Base-by-base conservation (phyloP, 1,140 invertebrate genomes). In the Micrasema minimum region DNA sequence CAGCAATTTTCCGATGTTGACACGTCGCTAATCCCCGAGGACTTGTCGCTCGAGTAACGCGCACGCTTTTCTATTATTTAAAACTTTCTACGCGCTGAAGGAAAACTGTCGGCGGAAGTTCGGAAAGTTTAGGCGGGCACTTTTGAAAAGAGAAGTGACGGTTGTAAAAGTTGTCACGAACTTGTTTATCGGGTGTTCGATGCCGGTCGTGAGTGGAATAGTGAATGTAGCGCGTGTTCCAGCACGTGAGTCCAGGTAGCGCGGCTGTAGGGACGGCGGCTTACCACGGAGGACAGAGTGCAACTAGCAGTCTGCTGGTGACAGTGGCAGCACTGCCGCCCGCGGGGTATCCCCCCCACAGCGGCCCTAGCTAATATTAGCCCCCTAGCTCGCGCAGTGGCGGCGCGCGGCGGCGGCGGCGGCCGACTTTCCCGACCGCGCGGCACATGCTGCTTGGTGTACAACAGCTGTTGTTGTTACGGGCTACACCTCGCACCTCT, bases 301-400 rank as follows among this genome's bases (percentile, higher is more conserved):
- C 50, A 50, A 67, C 65, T 67, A 50, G 50, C 48, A 16, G 65
- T 26, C 41, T 31, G 43, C 18, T 35, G 11, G 51, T 3, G 26
- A 6, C 38, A 35, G 37, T 55, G 51, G 45, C 3, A 2, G 14
- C 16, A 5, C 43, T 62, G 31, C 35, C 22, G 12, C 64, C 23
- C 65, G 18, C 46, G 3, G 26, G 26, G 26, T 31, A 7, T 59
- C 37, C 55, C 43, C 41, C 59, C 23, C 59, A 23, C 16, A 31
- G 9, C 41, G 46, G 65, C 61, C 71, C 35, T 38, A 61, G 71
- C 66, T 72, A 72, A 72, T 72, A 68, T 72, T 72, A 72, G 71
- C 62, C 70, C 70, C 71, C 71, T 65, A 62, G 64, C 70, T 43
- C 22, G 64, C 11, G 14, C 70, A 72, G 38, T 53, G 70, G 53